Evolutionary conservation across 1,140 invertebrate genomes (phyloP).

Genomic region (Pseudomyrmex dendroicus): DNA sequence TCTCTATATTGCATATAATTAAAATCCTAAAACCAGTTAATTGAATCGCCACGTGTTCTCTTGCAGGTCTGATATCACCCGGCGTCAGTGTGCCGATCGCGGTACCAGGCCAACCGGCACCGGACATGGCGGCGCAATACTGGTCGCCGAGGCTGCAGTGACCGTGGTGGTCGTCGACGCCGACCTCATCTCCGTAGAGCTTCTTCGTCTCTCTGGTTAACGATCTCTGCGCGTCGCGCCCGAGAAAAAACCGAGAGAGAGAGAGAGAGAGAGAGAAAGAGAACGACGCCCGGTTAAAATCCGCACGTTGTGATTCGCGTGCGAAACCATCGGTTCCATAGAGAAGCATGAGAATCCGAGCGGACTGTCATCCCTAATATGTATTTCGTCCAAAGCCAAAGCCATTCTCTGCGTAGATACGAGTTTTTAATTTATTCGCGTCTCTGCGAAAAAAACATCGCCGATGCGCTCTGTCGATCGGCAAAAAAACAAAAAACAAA

Average conservation of each 20-base stretch:
- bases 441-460: too few relatives aligned
- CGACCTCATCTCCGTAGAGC: constrained; percentile 80
- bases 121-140: constrained; percentile 88
- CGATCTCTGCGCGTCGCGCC: neutral
- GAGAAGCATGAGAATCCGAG: too few relatives aligned
- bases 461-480: too few relatives aligned
- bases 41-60: neutral
- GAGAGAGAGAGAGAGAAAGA: neutral
- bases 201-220: constrained; percentile 70
- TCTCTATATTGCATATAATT: too few relatives aligned
- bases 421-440: too few relatives aligned
- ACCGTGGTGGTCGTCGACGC: constrained; percentile 84
- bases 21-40: neutral
- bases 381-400: too few relatives aligned
- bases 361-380: too few relatives aligned
- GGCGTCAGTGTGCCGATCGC: constrained; percentile 90
- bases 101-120: constrained; percentile 87
- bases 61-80: constrained; percentile 88
- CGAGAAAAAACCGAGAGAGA: neutral
- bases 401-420: too few relatives aligned
- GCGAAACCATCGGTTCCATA: too few relatives aligned
- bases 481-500: too few relatives aligned
- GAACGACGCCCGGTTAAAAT: neutral
- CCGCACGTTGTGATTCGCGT: too few relatives aligned
- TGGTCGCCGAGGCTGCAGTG: constrained; percentile 89